phyloP scores from a whole-genome alignment of 2,797 vertebrate genomes.

The Manis crassicaudata region DNA sequence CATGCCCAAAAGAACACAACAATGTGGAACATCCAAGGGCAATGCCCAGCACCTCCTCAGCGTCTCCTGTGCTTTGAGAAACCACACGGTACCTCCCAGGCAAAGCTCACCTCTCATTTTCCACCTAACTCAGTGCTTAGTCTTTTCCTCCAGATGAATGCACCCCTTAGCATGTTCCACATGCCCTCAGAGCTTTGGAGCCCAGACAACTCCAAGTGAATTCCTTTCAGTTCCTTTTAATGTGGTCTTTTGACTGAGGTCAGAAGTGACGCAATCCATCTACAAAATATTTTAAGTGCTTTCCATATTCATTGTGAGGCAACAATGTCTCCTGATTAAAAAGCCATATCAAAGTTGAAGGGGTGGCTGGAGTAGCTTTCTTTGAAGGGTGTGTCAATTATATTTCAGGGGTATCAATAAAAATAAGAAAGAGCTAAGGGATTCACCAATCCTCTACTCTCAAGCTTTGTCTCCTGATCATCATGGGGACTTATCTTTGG shows the following conservation, averaged over 20 bases:
- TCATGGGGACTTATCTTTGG: neutral
- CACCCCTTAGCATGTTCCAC: neutral
- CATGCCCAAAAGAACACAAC: accelerated
- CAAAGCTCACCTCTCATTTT: neutral
- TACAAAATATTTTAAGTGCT: slow-evolving; percentile 80
- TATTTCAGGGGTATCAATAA: slow-evolving; percentile 66
- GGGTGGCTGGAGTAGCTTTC: slow-evolving; percentile 54
- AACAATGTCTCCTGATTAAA: slow-evolving; percentile 83
- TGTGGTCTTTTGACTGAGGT: slow-evolving; percentile 80
- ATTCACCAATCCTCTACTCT: neutral
- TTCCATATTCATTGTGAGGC: slow-evolving; percentile 75
- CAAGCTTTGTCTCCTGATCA: slow-evolving; percentile 52
- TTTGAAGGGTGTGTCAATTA: slow-evolving; percentile 80
- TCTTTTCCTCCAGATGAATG: neutral
- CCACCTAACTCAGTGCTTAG: neutral
- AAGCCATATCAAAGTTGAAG: slow-evolving; percentile 76
- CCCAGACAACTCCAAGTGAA: slow-evolving; percentile 44
- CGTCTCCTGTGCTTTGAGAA: neutral
- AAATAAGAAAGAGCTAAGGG: neutral
- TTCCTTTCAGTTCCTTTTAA: slow-evolving; percentile 74
- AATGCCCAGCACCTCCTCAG: accelerated
- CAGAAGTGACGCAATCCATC: slow-evolving; percentile 71
- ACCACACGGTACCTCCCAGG: accelerated
- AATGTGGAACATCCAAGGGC: accelerated
- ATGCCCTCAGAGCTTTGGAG: slow-evolving; percentile 28